Evolutionary conservation across 2,113 vertebrate genomes (phyloP).

Genomic region (Tympanuchus pallidicinctus): DNA sequence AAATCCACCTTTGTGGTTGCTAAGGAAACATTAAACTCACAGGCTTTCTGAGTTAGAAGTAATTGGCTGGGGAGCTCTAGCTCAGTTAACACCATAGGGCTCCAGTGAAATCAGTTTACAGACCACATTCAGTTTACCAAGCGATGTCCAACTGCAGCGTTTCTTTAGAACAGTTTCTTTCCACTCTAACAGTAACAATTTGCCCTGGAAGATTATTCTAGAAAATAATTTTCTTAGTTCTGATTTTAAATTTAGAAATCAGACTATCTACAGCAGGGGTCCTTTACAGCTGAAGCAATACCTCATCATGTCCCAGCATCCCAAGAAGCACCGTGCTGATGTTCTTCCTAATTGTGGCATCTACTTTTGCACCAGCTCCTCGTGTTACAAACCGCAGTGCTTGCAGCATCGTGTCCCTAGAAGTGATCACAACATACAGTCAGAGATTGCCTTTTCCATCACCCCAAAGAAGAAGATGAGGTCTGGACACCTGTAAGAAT

Average conservation of each 20-base stretch:
- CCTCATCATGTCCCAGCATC: constrained; percentile 99
- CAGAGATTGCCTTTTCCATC: background rate
- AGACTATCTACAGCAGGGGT: background rate
- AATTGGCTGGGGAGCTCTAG: background rate
- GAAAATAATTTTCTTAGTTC: background rate
- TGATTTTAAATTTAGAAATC: background rate
- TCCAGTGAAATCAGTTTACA: background rate
- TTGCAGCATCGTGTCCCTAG: constrained; percentile 97
- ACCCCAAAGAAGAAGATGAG: background rate
- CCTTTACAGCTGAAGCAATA: constrained; percentile 55
- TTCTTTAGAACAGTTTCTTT: background rate
- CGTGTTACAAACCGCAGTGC: constrained; percentile 94
- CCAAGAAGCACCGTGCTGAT: constrained; percentile 87
- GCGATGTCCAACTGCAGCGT: background rate
- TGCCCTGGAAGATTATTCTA: background rate
- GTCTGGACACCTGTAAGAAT: background rate
- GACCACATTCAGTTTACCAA: background rate
- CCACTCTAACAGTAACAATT: background rate
- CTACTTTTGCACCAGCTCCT: constrained; percentile 94
- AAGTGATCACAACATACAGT: background rate
- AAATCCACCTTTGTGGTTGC: background rate
- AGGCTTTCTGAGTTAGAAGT: background rate
- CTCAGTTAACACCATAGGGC: background rate
- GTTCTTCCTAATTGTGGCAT: constrained; percentile 89
- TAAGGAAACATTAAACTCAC: background rate